Conservation (phyloP, 1,140 invertebrate genomes). For the Dryas iulia region DNA sequence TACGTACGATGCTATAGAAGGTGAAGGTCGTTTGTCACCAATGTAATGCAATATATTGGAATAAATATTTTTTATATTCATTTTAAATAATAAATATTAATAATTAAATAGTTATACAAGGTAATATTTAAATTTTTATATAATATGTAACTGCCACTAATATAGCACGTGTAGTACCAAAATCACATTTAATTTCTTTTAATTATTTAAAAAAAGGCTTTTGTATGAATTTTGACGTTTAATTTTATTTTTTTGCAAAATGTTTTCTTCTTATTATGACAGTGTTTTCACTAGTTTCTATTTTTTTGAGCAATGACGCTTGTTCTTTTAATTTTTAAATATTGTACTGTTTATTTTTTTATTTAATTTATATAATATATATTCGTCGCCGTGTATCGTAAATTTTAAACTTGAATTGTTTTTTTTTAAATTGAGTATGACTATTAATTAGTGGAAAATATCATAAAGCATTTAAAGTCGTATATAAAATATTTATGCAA, state of each 20-base stretch:
- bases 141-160: conserved; percentile 13
- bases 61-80: no score
- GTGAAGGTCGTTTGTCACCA: not conserved
- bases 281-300: not conserved
- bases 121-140: no score
- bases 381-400: no score
- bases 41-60: not conserved
- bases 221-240: not conserved
- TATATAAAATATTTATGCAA: no score
- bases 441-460: no score
- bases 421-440: no score
- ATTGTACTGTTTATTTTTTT: no score
- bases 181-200: conserved; percentile 1
- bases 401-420: no score
- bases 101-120: not conserved
- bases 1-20: not conserved
- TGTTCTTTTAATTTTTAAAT: not conserved
- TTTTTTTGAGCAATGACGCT: not conserved
- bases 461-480: no score
- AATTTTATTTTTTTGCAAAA: not conserved
- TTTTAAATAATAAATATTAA: no score
- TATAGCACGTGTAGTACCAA: conserved; percentile 21
- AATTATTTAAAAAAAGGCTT: not conserved
- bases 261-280: not conserved
- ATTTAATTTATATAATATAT: no score